These are phyloP conservation scores for Ibidorhyncha struthersii DNA, from an alignment of 2,113 vertebrate genomes.

Conservation along the genomic window DNA sequence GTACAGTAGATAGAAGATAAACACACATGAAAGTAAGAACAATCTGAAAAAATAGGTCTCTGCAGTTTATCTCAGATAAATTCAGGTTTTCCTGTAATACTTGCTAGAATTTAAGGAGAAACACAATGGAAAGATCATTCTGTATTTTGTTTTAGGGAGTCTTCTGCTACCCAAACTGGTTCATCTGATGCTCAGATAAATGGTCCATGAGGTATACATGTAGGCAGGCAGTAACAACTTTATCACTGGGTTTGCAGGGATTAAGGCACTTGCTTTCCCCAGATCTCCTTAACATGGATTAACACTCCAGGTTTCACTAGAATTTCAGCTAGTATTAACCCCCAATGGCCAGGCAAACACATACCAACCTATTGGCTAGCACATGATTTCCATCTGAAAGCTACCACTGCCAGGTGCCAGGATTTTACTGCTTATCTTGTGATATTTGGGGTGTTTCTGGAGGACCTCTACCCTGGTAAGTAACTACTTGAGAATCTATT, in stretches of 20 bases:
- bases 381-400: neutral
- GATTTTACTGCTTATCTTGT: neutral
- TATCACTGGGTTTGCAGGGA: neutral
- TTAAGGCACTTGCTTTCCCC: neutral
- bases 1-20: neutral
- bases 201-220: neutral
- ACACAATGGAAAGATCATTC: neutral
- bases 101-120: neutral
- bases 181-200: neutral
- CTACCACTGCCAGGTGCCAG: neutral
- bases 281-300: conserved; percentile 25
- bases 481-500: neutral
- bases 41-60: neutral
- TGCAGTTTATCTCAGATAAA: neutral
- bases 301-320: conserved; percentile 16
- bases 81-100: neutral
- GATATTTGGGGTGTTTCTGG: neutral
- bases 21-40: neutral
- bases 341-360: neutral
- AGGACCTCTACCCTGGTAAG: neutral
- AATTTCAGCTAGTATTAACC: conserved; percentile 24
- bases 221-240: neutral
- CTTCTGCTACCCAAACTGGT: neutral
- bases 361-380: neutral
- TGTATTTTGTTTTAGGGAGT: neutral